Evolutionary conservation across 2,797 vertebrate genomes (phyloP), one percentile per base, ranked within the genome.

Genomic region (Hephaestus fuliginosus): DNA sequence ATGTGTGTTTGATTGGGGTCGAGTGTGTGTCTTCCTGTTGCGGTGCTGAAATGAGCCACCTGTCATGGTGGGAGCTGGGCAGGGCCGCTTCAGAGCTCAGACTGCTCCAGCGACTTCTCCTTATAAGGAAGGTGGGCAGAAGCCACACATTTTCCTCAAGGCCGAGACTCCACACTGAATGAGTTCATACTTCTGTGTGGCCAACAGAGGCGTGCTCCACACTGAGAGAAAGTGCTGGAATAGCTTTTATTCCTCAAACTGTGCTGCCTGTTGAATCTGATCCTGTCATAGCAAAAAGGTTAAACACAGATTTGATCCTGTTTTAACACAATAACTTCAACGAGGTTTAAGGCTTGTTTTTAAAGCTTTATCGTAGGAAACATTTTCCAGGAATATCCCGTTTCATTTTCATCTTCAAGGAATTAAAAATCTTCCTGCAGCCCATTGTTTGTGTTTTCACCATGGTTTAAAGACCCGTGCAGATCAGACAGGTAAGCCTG

Each of bases 81-180:
- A 13, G 53, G 69, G 61, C 66, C 25, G 69, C 12, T 74, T 68
- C 61, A 71, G 7, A 78, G 64, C 52, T 55, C 15, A n/a, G 52
- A 15, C 65, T 28, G 68, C 83, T 90, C 76, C 82, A 56, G 65
- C 1, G 48, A 90, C 74, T 85, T 93, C 17, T 86, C 94, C 94
- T 93, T 93, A 89, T 92, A 95, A 92, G 95, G 95, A 83, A 56
- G 72, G 44, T 81, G 88, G 70, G 75, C 81, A 78, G 86, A 88
- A 85, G 87, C 78, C 57, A 75, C 81, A 17, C 53, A 44, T 81
- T 89, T 84, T 76, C 84, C 73, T 88, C 76, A 72, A 90, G 88
- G 86, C 78, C 57, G 22, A 70, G 49, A 36, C 75, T 67, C 61
- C 61, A 13, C 30, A 43, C 79, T 57, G 69, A 84, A 84, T 67